Evolutionary conservation across 1,140 invertebrate genomes (phyloP), one percentile per base, ranked within the genome.

Genomic region (Drosophila lacteicornis): DNA sequence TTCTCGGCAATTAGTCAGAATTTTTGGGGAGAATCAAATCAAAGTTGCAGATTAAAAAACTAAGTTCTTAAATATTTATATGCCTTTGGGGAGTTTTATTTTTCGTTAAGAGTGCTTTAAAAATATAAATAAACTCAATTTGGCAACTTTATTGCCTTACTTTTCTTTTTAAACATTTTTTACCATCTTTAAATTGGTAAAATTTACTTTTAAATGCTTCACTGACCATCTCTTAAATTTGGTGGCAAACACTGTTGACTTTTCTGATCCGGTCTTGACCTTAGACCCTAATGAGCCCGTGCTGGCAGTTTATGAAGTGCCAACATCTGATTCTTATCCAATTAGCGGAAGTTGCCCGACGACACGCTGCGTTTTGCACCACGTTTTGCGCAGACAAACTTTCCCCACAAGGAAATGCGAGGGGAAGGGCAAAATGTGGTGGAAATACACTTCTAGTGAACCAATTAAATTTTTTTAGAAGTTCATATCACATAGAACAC

Each of bases 311-410:
- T 73, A 73, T 73, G 68, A 73, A 73, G 67, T 75, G 71, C 69
- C 70, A 74, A 75, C 71, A 75, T 75, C 71, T 75, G 71, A 75
- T 75, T 75, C 71, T 75, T 75, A 75, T 63, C 69, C 70, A 75
- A 75, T 73, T 63, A 75, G 69, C 57, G 57, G 57, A 42, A 42
- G 17, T 38, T 71, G 46, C 36, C 30, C 25, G 30, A 15, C 57
- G 56, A 62, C 57, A 53, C 57, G 71, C 69, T 63, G 69, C 69
- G 38, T 63, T 75, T 62, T 55, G 11, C 25, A 36, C 40, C 69
- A 62, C 33, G 30, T 40, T 55, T 55, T 55, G 22, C 17, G 22
- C 55, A 74, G 69, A 75, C 69, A 45, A 75, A 75, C 71, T 75
- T 75, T 74, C 11, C 19, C 66, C 53, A 19, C 58, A 74, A 55